Evolutionary conservation across 2,888 invertebrate species (phyloP).

Genomic region (Globia sparganii): DNA sequence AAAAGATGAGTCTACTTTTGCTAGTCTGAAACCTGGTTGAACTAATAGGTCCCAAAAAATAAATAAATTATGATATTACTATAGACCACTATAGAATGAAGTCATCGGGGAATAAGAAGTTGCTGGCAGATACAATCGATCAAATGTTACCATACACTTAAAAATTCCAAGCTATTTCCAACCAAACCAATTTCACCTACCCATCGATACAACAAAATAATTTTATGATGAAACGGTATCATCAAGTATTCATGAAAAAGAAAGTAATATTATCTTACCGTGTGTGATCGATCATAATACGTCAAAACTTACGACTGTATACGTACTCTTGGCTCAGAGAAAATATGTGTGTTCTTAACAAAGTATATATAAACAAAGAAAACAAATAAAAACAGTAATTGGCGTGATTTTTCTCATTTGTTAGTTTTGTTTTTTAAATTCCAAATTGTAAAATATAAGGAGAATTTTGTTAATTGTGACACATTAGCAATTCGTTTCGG

Average conservation of each 20-base stretch:
- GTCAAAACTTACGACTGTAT: conserved; percentile 68
- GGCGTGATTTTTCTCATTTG: conserved; percentile 46
- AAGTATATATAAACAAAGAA: conserved; percentile 55
- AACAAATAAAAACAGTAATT: conserved; percentile 57
- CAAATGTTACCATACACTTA: not conserved
- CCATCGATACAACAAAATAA: conserved; percentile 49
- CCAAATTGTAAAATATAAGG: conserved; percentile 7
- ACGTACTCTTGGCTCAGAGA: conserved; percentile 25
- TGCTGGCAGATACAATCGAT: conserved; percentile 11
- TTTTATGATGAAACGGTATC: conserved; percentile 53
- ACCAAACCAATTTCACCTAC: conserved; percentile 16
- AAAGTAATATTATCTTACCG: conserved; percentile 67
- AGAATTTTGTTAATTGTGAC: conserved; percentile 1
- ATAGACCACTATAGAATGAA: not conserved
- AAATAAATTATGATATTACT: not conserved
- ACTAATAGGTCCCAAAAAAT: no score
- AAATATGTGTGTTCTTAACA: conserved; percentile 59
- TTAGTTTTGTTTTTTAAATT: conserved; percentile 31
- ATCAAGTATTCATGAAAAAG: conserved; percentile 69
- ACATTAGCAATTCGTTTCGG: not conserved
- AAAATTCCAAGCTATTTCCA: conserved; percentile 12
- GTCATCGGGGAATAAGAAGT: no score
- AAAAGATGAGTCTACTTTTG: no score
- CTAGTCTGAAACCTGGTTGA: no score
- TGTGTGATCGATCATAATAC: conserved; percentile 74